A percentile compares a stretch with the other conserved stretches of the same genome.
These are phyloP conservation scores for Rhynchotus rufescens DNA, from an alignment of 2,797 vertebrate genomes.

Conservation along the genomic window DNA sequence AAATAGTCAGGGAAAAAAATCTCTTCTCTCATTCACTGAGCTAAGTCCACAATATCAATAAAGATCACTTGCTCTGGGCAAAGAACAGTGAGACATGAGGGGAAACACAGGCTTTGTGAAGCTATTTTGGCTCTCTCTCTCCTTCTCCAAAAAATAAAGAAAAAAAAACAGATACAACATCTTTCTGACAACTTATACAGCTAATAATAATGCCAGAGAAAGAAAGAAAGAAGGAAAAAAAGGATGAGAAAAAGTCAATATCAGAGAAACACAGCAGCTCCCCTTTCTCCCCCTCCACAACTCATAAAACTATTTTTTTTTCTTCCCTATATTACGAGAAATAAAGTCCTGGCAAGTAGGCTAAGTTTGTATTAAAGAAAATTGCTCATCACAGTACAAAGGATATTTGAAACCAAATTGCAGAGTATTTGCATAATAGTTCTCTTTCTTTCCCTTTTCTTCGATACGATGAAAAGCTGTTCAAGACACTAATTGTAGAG, in stretches of 20 bases:
- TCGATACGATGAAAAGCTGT: slow-evolving; percentile 70
- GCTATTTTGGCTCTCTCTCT: slow-evolving; percentile 21
- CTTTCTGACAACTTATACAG: slow-evolving; percentile 18
- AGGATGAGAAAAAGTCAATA: slow-evolving; percentile 48
- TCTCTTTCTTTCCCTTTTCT: slow-evolving; percentile 20
- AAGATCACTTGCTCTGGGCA: not conserved
- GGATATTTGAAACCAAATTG: slow-evolving; percentile 82
- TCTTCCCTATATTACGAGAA: slow-evolving; percentile 20
- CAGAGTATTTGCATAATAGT: slow-evolving; percentile 84
- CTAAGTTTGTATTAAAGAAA: slow-evolving; percentile 80
- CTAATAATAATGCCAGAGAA: slow-evolving; percentile 1
- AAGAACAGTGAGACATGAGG: slow-evolving; percentile 12
- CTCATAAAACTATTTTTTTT: not conserved
- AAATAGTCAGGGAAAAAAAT: not conserved
- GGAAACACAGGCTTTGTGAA: not conserved
- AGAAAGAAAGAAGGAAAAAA: not conserved
- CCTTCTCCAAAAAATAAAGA: not conserved
- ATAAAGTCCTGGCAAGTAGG: slow-evolving; percentile 69
- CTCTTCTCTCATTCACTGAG: not conserved
- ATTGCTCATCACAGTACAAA: slow-evolving; percentile 83
- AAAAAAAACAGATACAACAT: slow-evolving; percentile 21
- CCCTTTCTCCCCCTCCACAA: not conserved
- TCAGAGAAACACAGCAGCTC: not conserved
- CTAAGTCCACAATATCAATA: not conserved
- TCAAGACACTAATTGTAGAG: slow-evolving; percentile 81